Conservation (phyloP, 92 coral and sea anemone genomes). For the Phenganax marumi region DNA sequence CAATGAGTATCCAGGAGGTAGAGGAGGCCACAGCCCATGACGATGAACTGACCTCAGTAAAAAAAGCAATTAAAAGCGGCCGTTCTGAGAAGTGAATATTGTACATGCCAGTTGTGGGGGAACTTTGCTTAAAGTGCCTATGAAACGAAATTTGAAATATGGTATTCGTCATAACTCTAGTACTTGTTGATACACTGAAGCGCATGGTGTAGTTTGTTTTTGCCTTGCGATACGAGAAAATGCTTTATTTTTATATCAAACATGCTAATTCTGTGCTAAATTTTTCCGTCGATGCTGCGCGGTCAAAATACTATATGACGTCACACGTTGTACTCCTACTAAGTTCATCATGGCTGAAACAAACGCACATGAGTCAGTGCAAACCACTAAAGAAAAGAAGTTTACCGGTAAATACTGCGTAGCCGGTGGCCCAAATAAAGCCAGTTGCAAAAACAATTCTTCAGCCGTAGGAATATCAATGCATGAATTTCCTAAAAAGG, state of each 20-base stretch:
- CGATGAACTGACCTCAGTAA: neutral
- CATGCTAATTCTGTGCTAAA: slow-evolving; percentile 29
- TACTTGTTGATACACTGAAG: slow-evolving; percentile 29
- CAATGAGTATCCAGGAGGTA: neutral
- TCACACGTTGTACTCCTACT: slow-evolving; percentile 33
- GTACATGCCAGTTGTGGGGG: neutral
- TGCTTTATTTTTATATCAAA: slow-evolving; percentile 28
- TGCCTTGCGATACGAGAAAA: slow-evolving; percentile 31
- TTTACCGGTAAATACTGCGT: slow-evolving; percentile 22
- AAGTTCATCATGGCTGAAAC: slow-evolving; percentile 23
- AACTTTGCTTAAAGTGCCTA: slow-evolving; percentile 16
- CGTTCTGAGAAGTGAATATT: neutral
- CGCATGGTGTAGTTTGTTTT: slow-evolving; percentile 26
- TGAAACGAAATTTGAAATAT: slow-evolving; percentile 28
- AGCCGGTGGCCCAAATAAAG: slow-evolving; percentile 35
- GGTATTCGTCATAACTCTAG: neutral
- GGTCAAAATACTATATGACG: slow-evolving; percentile 25
- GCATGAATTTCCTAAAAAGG: slow-evolving; percentile 32
- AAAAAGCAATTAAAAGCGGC: neutral
- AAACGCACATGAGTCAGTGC: slow-evolving; percentile 21
- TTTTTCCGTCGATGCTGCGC: slow-evolving; percentile 28
- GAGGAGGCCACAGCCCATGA: neutral
- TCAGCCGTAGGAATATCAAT: slow-evolving; percentile 27
- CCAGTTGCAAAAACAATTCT: slow-evolving; percentile 30
- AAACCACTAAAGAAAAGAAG: slow-evolving; percentile 24